phyloP scores from a whole-genome alignment of 1,140 invertebrate genomes.

The Pantala flavescens region DNA sequence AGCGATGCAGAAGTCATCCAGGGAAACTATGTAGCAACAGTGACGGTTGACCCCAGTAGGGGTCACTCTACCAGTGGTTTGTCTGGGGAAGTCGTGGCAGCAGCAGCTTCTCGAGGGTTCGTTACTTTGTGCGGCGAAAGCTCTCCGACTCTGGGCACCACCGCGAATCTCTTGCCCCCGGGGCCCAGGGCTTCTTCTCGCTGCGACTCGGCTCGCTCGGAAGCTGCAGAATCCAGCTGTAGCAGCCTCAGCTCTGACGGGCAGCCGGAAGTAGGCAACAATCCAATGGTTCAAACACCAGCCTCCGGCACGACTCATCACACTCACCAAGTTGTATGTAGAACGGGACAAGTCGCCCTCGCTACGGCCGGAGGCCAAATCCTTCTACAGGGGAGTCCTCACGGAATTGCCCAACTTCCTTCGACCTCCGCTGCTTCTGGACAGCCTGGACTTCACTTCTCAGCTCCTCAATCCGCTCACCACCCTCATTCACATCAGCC shows the following conservation, averaged over 20 bases:
- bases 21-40: conserved; percentile 10
- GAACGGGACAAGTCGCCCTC: background rate
- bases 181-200: conserved; percentile 22
- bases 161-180: background rate
- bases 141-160: background rate
- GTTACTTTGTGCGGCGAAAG: conserved; percentile 11
- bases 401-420: background rate
- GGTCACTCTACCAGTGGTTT: background rate
- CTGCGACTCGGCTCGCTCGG: conserved; percentile 38
- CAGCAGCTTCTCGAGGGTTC: background rate
- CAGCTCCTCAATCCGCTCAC: background rate
- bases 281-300: background rate
- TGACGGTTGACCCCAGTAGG: conserved; percentile 13
- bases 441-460: background rate
- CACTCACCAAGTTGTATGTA: background rate
- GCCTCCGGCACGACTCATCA: background rate
- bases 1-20: conserved; percentile 12
- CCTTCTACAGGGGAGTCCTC: background rate
- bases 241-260: conserved; percentile 37
- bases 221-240: conserved; percentile 37
- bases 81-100: background rate
- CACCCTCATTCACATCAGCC: background rate
- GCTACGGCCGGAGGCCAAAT: background rate
- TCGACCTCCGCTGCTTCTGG: background rate
- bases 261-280: conserved; percentile 24